phyloP scores from a whole-genome alignment of 37 sponge, comb jelly and placozoan genomes.

The Amphimedon queenslandica region DNA sequence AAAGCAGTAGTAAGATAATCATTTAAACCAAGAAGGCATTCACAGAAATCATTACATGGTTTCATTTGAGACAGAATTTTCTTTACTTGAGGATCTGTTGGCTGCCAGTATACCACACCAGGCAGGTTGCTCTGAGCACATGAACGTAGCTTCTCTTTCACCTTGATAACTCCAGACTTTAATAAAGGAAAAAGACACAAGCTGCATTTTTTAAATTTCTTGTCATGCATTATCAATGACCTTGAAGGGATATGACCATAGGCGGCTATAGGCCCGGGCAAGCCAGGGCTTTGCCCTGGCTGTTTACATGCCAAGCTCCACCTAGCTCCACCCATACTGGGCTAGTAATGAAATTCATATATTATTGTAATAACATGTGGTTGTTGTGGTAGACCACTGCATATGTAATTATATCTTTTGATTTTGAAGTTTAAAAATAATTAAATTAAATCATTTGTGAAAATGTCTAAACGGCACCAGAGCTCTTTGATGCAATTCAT shows the following conservation, averaged over 20 bases:
- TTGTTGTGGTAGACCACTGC: too few relatives aligned
- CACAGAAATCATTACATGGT: conserved; percentile 35
- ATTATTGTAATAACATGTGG: too few relatives aligned
- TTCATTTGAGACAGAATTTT: conserved; percentile 7
- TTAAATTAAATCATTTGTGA: too few relatives aligned
- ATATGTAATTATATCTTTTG: too few relatives aligned
- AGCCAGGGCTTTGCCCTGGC: not conserved
- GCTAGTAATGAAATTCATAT: too few relatives aligned
- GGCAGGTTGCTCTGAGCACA: conserved; percentile 26
- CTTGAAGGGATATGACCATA: too few relatives aligned
- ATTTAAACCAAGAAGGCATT: conserved; percentile 23
- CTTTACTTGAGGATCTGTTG: conserved; percentile 3
- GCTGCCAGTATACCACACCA: conserved; percentile 37
- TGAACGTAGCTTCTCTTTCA: conserved; percentile 8
- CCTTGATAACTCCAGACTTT: not conserved
- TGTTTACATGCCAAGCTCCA: too few relatives aligned
- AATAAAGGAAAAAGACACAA: conserved; percentile 19
- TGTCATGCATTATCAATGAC: not conserved
- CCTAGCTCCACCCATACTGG: too few relatives aligned
- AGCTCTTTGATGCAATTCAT: too few relatives aligned
- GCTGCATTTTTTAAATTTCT: conserved; percentile 1
- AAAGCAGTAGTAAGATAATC: conserved; percentile 23
- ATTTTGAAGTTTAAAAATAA: too few relatives aligned
- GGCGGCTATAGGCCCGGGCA: too few relatives aligned
- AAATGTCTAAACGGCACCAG: too few relatives aligned